Conservation (phyloP, 2,113 vertebrate species). For the Corythornis cristatus region DNA sequence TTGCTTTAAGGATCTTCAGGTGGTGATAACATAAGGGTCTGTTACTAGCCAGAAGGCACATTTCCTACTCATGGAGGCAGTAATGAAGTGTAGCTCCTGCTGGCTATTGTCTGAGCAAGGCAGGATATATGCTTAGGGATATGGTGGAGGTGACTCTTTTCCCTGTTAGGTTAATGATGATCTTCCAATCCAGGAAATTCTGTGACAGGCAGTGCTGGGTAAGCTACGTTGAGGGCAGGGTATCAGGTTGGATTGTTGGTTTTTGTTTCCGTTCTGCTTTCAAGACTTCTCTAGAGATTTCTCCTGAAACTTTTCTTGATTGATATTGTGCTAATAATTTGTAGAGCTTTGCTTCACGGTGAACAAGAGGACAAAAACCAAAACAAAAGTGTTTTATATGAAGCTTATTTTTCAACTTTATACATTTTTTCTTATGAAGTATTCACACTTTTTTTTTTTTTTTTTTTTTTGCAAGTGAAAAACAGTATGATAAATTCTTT, state of each 20-base stretch:
- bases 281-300: slow-evolving; percentile 1
- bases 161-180: too few relatives aligned
- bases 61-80: fast-evolving
- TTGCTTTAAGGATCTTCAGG: neutral
- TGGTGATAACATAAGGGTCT: neutral
- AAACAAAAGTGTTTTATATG: neutral
- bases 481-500: slow-evolving; percentile 47
- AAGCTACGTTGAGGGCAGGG: neutral
- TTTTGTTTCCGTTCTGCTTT: neutral
- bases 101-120: neutral
- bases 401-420: slow-evolving; percentile 29
- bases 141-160: too few relatives aligned
- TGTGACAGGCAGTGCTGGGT: neutral
- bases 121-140: neutral
- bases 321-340: neutral
- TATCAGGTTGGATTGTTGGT: neutral
- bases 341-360: neutral
- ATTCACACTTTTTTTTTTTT: slow-evolving; percentile 24
- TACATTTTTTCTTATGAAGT: slow-evolving; percentile 43
- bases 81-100: neutral
- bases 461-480: slow-evolving; percentile 38
- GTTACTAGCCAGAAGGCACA: fast-evolving
- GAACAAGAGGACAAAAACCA: neutral
- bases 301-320: neutral
- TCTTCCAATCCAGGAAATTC: too few relatives aligned